phyloP scores from a whole-genome alignment of 2,888 invertebrate genomes.

The Cosmia trapezina region DNA sequence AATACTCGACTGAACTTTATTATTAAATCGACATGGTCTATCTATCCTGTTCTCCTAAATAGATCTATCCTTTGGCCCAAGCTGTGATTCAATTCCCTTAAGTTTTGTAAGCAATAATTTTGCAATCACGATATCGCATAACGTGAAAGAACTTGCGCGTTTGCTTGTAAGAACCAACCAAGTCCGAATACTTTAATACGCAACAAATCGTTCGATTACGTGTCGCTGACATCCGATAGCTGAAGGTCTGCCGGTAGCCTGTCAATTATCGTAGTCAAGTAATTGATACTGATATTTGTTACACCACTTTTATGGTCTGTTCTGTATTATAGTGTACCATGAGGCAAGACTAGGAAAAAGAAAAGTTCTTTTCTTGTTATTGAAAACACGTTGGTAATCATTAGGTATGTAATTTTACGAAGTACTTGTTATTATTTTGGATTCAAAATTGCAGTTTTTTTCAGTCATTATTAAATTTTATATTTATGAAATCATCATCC shows the following conservation, averaged over 20 bases:
- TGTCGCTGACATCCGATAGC: constrained; percentile 40
- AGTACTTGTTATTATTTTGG: not conserved
- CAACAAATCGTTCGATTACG: constrained; percentile 30
- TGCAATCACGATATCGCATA: not conserved
- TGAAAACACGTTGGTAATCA: not conserved
- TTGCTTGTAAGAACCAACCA: constrained; percentile 7
- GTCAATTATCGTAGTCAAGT: constrained; percentile 27
- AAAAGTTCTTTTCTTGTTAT: not conserved
- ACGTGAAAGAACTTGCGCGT: not conserved
- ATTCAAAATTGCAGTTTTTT: not conserved
- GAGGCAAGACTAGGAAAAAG: not conserved
- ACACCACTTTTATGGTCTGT: not conserved
- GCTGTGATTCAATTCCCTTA: not conserved
- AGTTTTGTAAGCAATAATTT: not conserved
- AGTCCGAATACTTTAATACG: constrained; percentile 25
- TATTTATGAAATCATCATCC: too few relatives aligned
- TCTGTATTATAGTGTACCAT: constrained; percentile 3
- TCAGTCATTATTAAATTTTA: too few relatives aligned
- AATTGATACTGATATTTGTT: constrained; percentile 26
- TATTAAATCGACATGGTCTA: not conserved
- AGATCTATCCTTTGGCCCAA: not conserved
- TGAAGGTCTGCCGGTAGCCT: constrained; percentile 36
- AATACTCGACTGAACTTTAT: not conserved
- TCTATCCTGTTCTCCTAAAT: not conserved
- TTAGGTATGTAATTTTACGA: not conserved